Percentiles rank a stretch among this genome's conserved stretches.
Evolutionary conservation across 2,888 invertebrate species (phyloP).

Genomic region (Megastigmus dorsalis): DNA sequence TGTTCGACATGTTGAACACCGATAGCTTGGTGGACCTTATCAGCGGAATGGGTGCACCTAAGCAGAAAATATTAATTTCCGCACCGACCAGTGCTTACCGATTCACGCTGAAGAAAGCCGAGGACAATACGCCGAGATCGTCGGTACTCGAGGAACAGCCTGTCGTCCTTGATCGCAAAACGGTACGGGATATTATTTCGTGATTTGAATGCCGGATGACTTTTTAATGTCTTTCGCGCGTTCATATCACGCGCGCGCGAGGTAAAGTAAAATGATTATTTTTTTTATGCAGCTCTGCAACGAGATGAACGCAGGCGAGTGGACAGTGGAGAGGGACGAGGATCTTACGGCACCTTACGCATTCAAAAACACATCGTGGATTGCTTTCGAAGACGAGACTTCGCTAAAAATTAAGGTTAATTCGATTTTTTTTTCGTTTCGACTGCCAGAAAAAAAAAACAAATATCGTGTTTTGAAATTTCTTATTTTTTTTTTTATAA

Average conservation of each 20-base stretch:
- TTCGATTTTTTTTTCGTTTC: too few species aligned
- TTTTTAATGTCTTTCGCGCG: neutral
- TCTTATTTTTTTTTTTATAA: neutral
- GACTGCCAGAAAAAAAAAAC: too few species aligned
- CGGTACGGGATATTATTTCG: conserved; percentile 69
- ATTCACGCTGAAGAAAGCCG: conserved; percentile 80
- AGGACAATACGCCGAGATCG: conserved; percentile 83
- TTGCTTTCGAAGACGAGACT: conserved; percentile 85
- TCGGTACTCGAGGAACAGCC: conserved; percentile 79
- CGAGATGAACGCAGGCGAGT: conserved; percentile 77
- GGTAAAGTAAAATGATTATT: neutral
- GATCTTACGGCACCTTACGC: conserved; percentile 87
- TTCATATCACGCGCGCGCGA: too few species aligned
- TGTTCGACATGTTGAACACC: conserved; percentile 86
- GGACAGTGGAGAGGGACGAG: conserved; percentile 86
- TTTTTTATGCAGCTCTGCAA: conserved; percentile 63
- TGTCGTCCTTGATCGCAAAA: conserved; percentile 77
- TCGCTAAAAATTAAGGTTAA: conserved; percentile 82
- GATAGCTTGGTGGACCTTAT: conserved; percentile 86
- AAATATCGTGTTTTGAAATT: too few species aligned
- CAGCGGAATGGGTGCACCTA: conserved; percentile 82
- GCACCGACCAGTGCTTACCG: conserved; percentile 82
- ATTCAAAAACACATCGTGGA: conserved; percentile 83
- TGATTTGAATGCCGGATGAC: too few species aligned
- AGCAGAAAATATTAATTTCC: conserved; percentile 82